These are phyloP conservation scores for Alectoris magna DNA, from an alignment of 2,797 vertebrate species.

Conservation along the genomic window DNA sequence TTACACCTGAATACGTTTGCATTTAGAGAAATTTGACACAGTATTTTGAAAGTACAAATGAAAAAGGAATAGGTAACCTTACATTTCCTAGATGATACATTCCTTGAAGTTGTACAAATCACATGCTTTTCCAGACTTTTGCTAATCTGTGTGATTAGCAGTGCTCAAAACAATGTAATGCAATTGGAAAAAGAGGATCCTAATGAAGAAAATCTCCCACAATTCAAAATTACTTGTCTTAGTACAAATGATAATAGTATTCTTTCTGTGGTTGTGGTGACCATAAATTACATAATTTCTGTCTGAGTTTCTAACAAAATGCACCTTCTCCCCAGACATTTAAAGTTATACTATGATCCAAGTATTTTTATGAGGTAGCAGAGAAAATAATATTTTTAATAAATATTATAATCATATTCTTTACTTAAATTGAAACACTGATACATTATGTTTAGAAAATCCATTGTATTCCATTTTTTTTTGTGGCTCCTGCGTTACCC, in stretches of 20 bases:
- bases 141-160: not conserved
- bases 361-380: not conserved
- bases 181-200: not conserved
- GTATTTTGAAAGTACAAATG: too few species aligned
- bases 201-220: not conserved
- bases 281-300: not conserved
- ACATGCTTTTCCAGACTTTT: not conserved
- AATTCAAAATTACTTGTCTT: not conserved
- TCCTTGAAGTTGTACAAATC: not conserved
- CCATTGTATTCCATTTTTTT: too few species aligned
- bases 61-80: too few species aligned
- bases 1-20: too few species aligned
- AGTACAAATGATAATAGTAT: not conserved
- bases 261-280: not conserved
- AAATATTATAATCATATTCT: not conserved
- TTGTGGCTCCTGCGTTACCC: not conserved
- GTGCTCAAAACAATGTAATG: not conserved
- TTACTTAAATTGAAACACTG: not conserved
- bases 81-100: not conserved
- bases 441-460: too few species aligned
- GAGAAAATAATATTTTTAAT: not conserved
- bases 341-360: not conserved
- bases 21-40: too few species aligned
- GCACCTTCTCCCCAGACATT: not conserved
- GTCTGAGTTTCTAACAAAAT: not conserved